Conservation (phyloP, 2,797 vertebrate species). For the Lophius americanus region DNA sequence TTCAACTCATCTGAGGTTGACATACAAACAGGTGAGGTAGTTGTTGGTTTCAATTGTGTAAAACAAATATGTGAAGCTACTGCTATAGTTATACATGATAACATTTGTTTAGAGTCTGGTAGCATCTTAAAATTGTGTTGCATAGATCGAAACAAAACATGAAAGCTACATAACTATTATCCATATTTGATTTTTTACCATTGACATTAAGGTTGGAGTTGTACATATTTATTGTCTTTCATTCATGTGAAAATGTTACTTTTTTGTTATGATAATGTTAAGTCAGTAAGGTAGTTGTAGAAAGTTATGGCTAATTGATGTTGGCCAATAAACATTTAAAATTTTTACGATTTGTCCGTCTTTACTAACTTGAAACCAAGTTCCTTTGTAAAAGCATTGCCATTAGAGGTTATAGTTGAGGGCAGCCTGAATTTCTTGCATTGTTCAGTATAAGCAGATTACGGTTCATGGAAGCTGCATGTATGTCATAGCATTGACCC, state of each 20-base stretch:
- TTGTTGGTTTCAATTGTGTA: conserved; percentile 2
- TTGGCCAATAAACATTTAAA: neutral
- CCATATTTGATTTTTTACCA: neutral
- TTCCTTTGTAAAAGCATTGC: conserved; percentile 46
- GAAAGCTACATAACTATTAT: neutral
- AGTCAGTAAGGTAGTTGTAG: neutral
- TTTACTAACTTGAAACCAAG: conserved; percentile 23
- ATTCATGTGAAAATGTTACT: neutral
- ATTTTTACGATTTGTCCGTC: conserved; percentile 1
- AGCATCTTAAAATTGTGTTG: neutral
- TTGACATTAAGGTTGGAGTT: neutral
- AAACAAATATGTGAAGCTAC: conserved; percentile 8
- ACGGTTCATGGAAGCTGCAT: conserved; percentile 27
- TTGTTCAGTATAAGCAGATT: conserved; percentile 69
- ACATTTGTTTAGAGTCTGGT: neutral
- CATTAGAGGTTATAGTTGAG: conserved; percentile 33
- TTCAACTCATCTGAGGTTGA: conserved; percentile 53
- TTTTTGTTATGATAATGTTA: conserved; percentile 2
- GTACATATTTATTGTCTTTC: neutral
- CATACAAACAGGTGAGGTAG: conserved; percentile 69
- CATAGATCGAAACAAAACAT: neutral
- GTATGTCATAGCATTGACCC: conserved; percentile 36
- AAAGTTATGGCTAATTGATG: neutral
- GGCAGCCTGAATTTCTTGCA: conserved; percentile 40
- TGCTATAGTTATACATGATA: neutral